Conservation (phyloP, 2,113 vertebrate species). For the Leucopternis melanops region DNA sequence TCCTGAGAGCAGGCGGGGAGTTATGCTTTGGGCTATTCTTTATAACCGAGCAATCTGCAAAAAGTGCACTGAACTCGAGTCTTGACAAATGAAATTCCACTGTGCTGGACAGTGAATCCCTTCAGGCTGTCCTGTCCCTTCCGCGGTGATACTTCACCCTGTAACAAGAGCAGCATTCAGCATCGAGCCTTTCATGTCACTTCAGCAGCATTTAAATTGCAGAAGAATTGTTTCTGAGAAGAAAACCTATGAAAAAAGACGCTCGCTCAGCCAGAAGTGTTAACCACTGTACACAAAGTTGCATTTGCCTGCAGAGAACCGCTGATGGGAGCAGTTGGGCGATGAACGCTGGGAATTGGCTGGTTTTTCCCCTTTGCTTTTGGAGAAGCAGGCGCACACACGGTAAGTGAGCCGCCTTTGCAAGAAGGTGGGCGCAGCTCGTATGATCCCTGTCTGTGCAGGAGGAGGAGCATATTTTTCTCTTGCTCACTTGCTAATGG, state of each 20-base stretch:
- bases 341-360: accelerated
- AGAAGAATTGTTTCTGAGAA: background rate
- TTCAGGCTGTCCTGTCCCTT: accelerated
- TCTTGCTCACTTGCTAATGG: accelerated
- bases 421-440: too few relatives aligned
- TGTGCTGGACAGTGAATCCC: accelerated
- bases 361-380: background rate
- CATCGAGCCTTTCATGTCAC: accelerated
- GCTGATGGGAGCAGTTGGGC: accelerated
- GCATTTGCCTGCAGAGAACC: accelerated
- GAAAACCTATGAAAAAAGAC: background rate
- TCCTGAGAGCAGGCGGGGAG: accelerated
- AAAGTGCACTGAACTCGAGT: accelerated
- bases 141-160: accelerated
- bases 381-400: accelerated
- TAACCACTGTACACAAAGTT: accelerated
- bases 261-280: accelerated
- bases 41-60: accelerated
- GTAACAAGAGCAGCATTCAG: background rate
- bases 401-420: accelerated
- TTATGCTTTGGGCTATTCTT: accelerated
- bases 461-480: accelerated
- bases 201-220: accelerated
- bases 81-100: accelerated
- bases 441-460: accelerated